These are phyloP conservation scores for Peromyscus nudipes DNA, from an alignment of 2,797 vertebrate species.

Conservation along the genomic window DNA sequence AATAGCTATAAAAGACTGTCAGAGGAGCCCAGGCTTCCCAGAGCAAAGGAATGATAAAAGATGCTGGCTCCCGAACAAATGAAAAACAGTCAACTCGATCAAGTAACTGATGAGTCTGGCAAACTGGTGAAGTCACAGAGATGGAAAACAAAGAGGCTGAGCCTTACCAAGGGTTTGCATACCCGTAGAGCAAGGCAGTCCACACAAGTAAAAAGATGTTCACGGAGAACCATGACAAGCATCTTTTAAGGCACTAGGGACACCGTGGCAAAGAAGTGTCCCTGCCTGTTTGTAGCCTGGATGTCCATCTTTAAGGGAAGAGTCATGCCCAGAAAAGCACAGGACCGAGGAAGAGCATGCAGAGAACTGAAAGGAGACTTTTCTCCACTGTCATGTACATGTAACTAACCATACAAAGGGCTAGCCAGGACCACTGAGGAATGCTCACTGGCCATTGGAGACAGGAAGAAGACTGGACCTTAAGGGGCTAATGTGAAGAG, in stretches of 20 bases:
- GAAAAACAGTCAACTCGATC: neutral
- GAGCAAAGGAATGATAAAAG: slow-evolving; percentile 8
- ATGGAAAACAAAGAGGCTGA: slow-evolving; percentile 30
- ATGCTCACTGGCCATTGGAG: neutral
- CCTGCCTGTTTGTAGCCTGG: neutral
- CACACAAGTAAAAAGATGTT: neutral
- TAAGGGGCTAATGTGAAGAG: neutral
- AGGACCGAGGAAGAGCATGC: neutral
- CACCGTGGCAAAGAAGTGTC: neutral
- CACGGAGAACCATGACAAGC: neutral
- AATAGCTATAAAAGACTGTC: slow-evolving; percentile 24
- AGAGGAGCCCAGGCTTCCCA: slow-evolving; percentile 11
- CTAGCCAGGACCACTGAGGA: neutral
- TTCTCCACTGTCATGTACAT: too few relatives aligned
- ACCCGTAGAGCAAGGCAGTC: slow-evolving; percentile 30
- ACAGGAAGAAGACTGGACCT: neutral
- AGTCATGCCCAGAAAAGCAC: neutral
- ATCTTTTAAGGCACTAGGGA: neutral
- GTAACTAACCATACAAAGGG: fast-evolving
- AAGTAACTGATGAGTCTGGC: slow-evolving; percentile 65
- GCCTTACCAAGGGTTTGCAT: slow-evolving; percentile 51
- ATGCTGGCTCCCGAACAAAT: slow-evolving; percentile 38
- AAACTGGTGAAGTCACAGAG: slow-evolving; percentile 49
- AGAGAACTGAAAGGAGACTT: neutral
- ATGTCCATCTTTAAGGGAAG: neutral